Base-by-base conservation (phyloP, 1,140 invertebrate species). In the Trialeurodes vaporariorum region DNA sequence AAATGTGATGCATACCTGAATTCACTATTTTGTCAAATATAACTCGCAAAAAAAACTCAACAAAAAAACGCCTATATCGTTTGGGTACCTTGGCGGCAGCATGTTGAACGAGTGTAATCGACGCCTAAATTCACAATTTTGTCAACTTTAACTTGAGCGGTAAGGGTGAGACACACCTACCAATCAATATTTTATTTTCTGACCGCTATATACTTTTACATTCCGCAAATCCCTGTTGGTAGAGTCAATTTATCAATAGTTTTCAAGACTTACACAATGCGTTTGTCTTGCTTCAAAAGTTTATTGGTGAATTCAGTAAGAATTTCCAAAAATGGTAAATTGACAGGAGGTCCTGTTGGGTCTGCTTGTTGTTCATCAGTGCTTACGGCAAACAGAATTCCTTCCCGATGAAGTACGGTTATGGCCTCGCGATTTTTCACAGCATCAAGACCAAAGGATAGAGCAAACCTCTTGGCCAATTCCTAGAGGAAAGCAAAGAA, bases 361-460 rank as follows among this genome's bases (percentile, higher is more conserved):
- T 67, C 64, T 62, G 65, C 65, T 49, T 67, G 40, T 24, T 65
- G 65, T 64, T 70, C 69, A 25, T 86, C 86, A 9, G 86, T 86
- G 65, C 82, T 87, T 21, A 95, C 88, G 21, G 94, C 90, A 81
- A 96, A 97, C 23, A 93, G 79, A 67, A 98, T 95, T 27, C 94
- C 94, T 70, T 94, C 93, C 70, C 94, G 85, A 80, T 99, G 96
- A 71, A 99, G 84, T 34, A 93, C 91, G 11, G 95, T 94, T 61
- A 99, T 92, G 17, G 96, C 96, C 78, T 98, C 96, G 59, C 97
- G 86, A 83, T 98, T 98, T 81, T 97, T 98, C 12, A 98, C 85
- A 23, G 93, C 93, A 82, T 99, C 96, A 65, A 98, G 83, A 23
- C 97, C 97, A 84, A 99, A 99, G 2, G 95, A 97, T 23, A 98